Percentiles rank a stretch among this genome's conserved stretches.
These are phyloP conservation scores for Drosophila differens DNA, from an alignment of 2,888 invertebrate genomes.

Conservation along the genomic window DNA sequence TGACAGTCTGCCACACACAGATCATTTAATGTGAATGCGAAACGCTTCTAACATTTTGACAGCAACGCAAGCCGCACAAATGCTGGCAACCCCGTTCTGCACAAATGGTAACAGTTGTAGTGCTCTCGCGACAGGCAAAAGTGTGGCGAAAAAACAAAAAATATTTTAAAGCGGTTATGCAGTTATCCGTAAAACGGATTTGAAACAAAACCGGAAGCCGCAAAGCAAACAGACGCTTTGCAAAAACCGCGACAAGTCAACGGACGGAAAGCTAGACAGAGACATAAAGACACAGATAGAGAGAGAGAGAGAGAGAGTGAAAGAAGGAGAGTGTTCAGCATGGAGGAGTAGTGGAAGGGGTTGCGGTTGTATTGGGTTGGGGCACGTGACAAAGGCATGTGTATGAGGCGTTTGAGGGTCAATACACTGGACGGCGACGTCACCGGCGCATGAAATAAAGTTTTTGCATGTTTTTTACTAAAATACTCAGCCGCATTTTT, in stretches of 20 bases:
- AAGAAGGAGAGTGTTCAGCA: background rate
- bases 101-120: conserved; percentile 29
- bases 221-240: conserved; percentile 78
- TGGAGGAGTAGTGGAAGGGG: background rate
- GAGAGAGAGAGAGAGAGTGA: background rate
- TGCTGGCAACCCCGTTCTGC: conserved; percentile 17
- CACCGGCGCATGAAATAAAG: conserved; percentile 71
- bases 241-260: conserved; percentile 73
- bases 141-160: conserved; percentile 28
- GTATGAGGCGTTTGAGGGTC: conserved; percentile 60
- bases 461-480: conserved; percentile 69
- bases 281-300: background rate
- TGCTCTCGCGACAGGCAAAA: conserved; percentile 3
- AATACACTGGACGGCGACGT: conserved; percentile 71
- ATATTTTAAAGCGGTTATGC: conserved; percentile 69
- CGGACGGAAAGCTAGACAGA: conserved; percentile 17
- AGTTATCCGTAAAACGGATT: conserved; percentile 68
- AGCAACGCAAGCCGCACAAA: conserved; percentile 17
- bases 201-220: conserved; percentile 74
- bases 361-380: conserved; percentile 6
- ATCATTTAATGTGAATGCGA: conserved; percentile 7
- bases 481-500: conserved; percentile 78
- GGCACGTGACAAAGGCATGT: conserved; percentile 50
- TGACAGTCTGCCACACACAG: background rate
- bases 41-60: background rate